Base-by-base conservation (phyloP, 1,140 invertebrate species). In the Drosophila bocki region DNA sequence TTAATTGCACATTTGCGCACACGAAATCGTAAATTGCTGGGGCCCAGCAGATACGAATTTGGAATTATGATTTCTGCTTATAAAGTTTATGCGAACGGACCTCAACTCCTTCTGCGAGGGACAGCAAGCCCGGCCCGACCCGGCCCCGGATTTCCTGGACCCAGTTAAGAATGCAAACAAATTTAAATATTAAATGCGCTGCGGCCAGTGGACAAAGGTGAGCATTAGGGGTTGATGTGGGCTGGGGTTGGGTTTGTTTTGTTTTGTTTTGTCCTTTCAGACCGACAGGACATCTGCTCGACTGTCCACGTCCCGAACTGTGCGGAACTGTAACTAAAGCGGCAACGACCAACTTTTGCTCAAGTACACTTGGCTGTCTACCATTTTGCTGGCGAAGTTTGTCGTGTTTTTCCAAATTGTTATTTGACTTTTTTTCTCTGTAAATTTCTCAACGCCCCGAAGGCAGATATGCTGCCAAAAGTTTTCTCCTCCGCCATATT, bases 161-260 rank as follows among this genome's bases (percentile, higher is more conserved):
- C 19, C 48, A 41, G 72, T 87, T 87, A 87, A 78, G 83, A 87
- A 88, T 87, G 84, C 83, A 87, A 64, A 87, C 83, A 88, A 72
- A 87, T 87, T 87, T 87, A 80, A 87, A 87, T 87, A 87, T 87
- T 87, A 87, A 88, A 88, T 88, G 84, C 65, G 80, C 8, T 63
- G 45, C 53, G 48, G 42, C 7, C 47, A 35, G 54, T 44, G 62
- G 63, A 74, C 33, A 45, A 54, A 51, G 61, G 74, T 62, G 56
- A 45, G 60, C 29, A 60, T 50, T 50, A 22, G 35, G 39, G 56
- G 64, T 19, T 54, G 17, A 22, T 11, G 44, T 26, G 45, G 42
- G 9, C 48, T 35, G 39, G 29, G 6, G 8, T 4, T 39, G 26
- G 37, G 33, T 33, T 26, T 77, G 45, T 54, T 68, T 54, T 54